A percentile compares a stretch with the other conserved stretches of the same genome.
phyloP scores from a whole-genome alignment of 1,140 invertebrate genomes.

The Cryptotermes secundus region DNA sequence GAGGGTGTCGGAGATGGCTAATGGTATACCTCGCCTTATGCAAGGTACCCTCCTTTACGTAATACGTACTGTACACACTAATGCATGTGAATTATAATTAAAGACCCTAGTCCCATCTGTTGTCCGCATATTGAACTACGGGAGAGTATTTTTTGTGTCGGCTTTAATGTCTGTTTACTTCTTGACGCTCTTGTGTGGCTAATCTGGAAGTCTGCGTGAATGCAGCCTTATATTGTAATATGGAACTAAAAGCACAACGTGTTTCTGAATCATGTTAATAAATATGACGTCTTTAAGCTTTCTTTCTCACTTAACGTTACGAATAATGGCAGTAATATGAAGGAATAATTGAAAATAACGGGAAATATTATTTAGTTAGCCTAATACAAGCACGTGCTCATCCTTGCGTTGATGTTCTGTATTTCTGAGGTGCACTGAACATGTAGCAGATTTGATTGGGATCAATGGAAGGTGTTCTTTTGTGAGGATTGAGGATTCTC shows the following conservation, averaged over 20 bases:
- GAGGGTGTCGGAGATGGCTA: neutral
- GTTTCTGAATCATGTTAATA: slow-evolving; percentile 11
- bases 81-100: slow-evolving; percentile 19
- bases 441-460: too few relatives aligned
- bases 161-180: slow-evolving; percentile 10
- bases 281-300: neutral
- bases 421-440: too few relatives aligned
- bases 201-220: neutral
- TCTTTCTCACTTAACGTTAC: neutral
- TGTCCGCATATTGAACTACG: slow-evolving; percentile 10
- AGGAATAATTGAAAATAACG: neutral
- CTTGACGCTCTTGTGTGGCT: neutral
- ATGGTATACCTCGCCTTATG: neutral
- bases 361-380: neutral
- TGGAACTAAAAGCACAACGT: neutral
- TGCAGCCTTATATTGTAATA: neutral
- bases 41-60: neutral
- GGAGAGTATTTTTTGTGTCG: neutral
- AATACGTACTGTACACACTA: slow-evolving; percentile 3
- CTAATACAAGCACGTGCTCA: neutral
- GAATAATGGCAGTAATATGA: neutral
- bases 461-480: too few relatives aligned
- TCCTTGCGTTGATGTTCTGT: too few relatives aligned
- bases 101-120: neutral
- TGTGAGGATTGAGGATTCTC: too few relatives aligned